Evolutionary conservation across 2,113 vertebrate species (phyloP), one percentile per base, ranked within the genome.

Genomic region (Lepus timidus): DNA sequence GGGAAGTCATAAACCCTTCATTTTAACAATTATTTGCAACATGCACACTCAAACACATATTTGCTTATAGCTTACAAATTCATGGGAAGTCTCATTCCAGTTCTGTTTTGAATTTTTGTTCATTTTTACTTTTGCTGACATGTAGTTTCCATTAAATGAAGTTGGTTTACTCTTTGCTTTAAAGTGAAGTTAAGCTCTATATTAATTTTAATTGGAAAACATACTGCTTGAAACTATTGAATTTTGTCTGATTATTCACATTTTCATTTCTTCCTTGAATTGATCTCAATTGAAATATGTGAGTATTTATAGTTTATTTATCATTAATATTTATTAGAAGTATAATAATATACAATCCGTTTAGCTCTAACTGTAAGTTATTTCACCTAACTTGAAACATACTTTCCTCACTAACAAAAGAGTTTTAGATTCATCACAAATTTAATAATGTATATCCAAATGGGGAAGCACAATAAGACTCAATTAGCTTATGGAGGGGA

Each of bases 211-310:
- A 82, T 20, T 85, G 9, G 1, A 20, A 19, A 2, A 70, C 52
- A 22, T 4, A 33, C 51, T 91, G 5, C 73, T 91, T 73, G 12
- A 62, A 16, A 17, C 11, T 55, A 67, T 70, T 95, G 23, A 85
- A 64, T 85, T 96, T 93, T 71, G 4, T 36, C 23, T 92, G n/a
- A 52, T 84, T 95, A 79, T 74, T 93, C 71, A 71, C 25, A 65
- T 23, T 78, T 89, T 94, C 25, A 68, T 25, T 92, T 93, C 44
- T 78, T 80, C 19, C 3, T 62, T 65, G 14, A 88, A 58, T 61
- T 78, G 11, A 71, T 91, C 67, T 90, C 17, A 49, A 36, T 85
- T 81, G 4, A 64, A 67, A 76, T 51, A 2, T 20, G 4, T 71
- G 29, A 95, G 20, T 25, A 79, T 81, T 88, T 76, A 39, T 36